Percentiles rank a stretch among this genome's conserved stretches.
Evolutionary conservation across 2,113 vertebrate species (phyloP).

Genomic region (Caretta caretta): DNA sequence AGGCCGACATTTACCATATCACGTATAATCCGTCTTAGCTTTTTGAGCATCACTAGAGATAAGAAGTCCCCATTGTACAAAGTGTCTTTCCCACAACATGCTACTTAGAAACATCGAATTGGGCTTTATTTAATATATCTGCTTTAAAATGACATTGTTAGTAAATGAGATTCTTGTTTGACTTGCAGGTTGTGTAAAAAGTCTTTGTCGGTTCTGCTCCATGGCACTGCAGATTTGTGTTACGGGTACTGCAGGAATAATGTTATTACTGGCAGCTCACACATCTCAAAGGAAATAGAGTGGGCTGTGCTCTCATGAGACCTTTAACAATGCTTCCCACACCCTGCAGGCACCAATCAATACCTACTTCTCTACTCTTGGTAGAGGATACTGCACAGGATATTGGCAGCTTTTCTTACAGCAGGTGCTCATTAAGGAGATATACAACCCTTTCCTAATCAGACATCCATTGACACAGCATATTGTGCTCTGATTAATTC

Average conservation of each 20-base stretch:
- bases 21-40: slow-evolving; percentile 54
- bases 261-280: background rate
- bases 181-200: slow-evolving; percentile 28
- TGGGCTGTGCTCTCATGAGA: slow-evolving; percentile 37
- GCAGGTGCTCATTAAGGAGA: slow-evolving; percentile 51
- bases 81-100: slow-evolving; percentile 66
- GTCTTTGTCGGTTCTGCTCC: slow-evolving; percentile 25
- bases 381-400: background rate
- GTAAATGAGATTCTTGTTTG: slow-evolving; percentile 24
- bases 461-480: background rate
- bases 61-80: slow-evolving; percentile 64
- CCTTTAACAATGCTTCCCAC: slow-evolving; percentile 19
- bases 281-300: background rate
- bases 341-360: slow-evolving; percentile 42
- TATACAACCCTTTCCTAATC: background rate
- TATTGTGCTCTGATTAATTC: slow-evolving; percentile 41
- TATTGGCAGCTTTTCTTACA: slow-evolving; percentile 36
- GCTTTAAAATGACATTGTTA: slow-evolving; percentile 53
- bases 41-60: slow-evolving; percentile 48
- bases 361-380: slow-evolving; percentile 25
- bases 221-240: background rate
- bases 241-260: background rate
- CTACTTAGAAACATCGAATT: slow-evolving; percentile 42
- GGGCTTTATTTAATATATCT: slow-evolving; percentile 57
- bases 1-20: slow-evolving; percentile 69